Evolutionary conservation across 2,888 invertebrate genomes (phyloP), one percentile per base, ranked within the genome.

Genomic region (Unio pictorum): DNA sequence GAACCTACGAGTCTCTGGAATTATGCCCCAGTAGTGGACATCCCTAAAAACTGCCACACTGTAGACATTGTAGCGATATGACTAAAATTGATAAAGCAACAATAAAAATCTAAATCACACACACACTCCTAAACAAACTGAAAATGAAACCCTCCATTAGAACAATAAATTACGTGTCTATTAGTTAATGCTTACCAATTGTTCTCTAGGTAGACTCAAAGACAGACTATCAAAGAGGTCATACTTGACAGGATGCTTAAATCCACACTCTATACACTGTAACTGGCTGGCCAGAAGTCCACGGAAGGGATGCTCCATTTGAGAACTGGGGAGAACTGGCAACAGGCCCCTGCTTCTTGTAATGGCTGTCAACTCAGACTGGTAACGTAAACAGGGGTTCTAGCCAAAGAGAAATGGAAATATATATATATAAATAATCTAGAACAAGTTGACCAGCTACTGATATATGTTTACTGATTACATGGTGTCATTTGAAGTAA

Each of bases 221-320:
- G 96, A 95, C 61, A 97, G 92, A 87, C 95, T 95, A 91, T 97
- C 96, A 87, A 97, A 95, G 87, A 95, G 95, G 89, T 97, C 97
- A 89, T 96, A 96, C 34, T 95, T 94, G n/a, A 96, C 94, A 0
- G 95, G 94, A 75, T 95, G 95, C 94, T 93, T 94, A 88, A 92
- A 92, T 62, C 93, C 93, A 89, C 95, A 95, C 68, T 92, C 92
- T 56, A 93, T 93, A 87, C 95, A 95, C 73, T 93, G 92, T 64
- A 95, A 91, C 90, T 95, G 95, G 86, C 94, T 95, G 64, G 95
- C 94, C 74, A 95, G 91, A 55, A 94, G 92, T 34, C 95, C 95
- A 72, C 93, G 92, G 87, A 95, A 95, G 1, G 95, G 95, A 88
- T 94, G 85, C 55, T 87, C 86, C 45, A 78, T 73, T 26, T 83